Base-by-base conservation (phyloP, 2,888 invertebrate species). In the Myopa testacea region DNA sequence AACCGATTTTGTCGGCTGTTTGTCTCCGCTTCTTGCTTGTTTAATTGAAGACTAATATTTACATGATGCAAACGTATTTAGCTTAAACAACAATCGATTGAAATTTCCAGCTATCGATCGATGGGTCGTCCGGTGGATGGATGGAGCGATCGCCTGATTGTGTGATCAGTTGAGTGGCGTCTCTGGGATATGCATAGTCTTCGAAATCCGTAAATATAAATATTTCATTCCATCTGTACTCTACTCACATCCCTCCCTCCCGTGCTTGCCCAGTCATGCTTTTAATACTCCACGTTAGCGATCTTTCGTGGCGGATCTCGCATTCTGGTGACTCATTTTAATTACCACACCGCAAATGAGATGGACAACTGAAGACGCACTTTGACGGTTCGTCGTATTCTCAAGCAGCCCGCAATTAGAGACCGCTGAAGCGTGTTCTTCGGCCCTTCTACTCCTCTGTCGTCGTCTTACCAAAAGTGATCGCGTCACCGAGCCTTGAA, bases 31-130 rank as follows among this genome's bases (percentile, higher is more conserved):
- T 77, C 68, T 80, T 68, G 74, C 78, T 81, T 85, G 84, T 83
- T 84, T 84, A 86, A 86, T 86, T 85, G 85, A 83, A 85, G 86
- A 8, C 86, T 85, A 85, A 85, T 85, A 85, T 85, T 85, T 86
- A 82, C 85, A 80, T 82, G 82, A 80, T 82, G 86, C 84, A 85
- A 85, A 85, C 85, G 60, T 58, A 67, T 71, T 67, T 40, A 86
- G 83, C 85, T 86, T 84, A 85, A 85, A 84, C 86, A 86, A 85
- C 84, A 85, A 85, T 86, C 86, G 81, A 37, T 16, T 8, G 4
- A 16, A 14, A 38, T 12, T 4, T 4, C 8, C 38, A 34, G 26
- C 14, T 37, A 34, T 34, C 37, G 7, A 81, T 81, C 75, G 84
- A 82, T 81, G 80, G 63, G 38, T 26, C 52, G 14, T 19, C 45